Evolutionary conservation across 1,140 invertebrate genomes (phyloP).

Genomic region (Capitella teleta): DNA sequence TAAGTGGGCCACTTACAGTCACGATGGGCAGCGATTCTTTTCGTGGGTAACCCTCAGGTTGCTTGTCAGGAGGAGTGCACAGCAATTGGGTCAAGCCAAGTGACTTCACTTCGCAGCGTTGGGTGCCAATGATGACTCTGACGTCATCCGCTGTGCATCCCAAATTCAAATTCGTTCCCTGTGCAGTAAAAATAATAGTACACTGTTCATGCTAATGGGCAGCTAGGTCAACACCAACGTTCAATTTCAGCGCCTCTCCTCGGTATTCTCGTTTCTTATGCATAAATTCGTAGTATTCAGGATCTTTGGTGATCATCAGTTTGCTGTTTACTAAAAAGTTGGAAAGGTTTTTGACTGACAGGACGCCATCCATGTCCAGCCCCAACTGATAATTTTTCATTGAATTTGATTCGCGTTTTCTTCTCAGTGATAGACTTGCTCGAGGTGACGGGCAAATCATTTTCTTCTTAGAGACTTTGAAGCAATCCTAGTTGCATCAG

Average conservation of each 20-base stretch:
- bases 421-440: neutral
- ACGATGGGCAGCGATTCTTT: neutral
- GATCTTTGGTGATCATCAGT: conserved; percentile 83
- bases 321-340: conserved; percentile 71
- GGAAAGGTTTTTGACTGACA: conserved; percentile 72
- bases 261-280: conserved; percentile 66
- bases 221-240: conserved; percentile 42
- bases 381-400: conserved; percentile 53
- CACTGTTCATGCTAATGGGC: conserved; percentile 1
- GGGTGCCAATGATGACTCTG: conserved; percentile 77
- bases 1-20: neutral
- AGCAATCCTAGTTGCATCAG: no score
- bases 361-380: conserved; percentile 94
- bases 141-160: conserved; percentile 88
- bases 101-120: conserved; percentile 83
- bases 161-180: conserved; percentile 75
- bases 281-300: conserved; percentile 75
- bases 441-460: neutral
- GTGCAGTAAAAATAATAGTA: neutral
- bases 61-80: conserved; percentile 58
- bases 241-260: conserved; percentile 92
- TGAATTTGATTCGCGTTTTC: conserved; percentile 3
- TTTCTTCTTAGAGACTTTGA: no score
- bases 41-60: conserved; percentile 50
- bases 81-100: conserved; percentile 75